Conservation (phyloP, 37 sponge, comb jelly and placozoan genomes). For the Theonella swinhoei region DNA sequence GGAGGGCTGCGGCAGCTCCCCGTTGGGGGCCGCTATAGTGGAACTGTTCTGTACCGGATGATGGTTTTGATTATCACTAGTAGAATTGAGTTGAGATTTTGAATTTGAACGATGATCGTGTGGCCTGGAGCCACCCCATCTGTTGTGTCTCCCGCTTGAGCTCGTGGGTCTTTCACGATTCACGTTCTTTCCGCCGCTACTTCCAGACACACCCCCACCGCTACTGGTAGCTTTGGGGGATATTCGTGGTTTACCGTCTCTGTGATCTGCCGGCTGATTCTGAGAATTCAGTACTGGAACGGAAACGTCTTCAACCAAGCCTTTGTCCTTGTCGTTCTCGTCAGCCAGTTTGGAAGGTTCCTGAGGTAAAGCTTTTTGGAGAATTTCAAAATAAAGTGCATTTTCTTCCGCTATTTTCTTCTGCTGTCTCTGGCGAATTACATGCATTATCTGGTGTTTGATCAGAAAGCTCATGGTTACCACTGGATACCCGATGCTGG, state of each 20-base stretch:
- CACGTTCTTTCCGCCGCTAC: background rate
- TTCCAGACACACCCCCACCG: no score
- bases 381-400: conserved; percentile 38
- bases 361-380: conserved; percentile 54
- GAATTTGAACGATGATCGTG: background rate
- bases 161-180: background rate
- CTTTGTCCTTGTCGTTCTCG: background rate
- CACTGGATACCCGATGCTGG: conserved; percentile 74
- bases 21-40: background rate
- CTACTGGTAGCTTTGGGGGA: background rate
- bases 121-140: background rate
- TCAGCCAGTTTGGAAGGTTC: conserved; percentile 20
- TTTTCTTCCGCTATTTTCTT: conserved; percentile 57
- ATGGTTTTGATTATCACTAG: background rate
- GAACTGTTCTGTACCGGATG: background rate
- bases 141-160: background rate
- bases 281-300: background rate
- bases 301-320: background rate
- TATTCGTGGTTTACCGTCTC: background rate
- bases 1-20: conserved; percentile 20
- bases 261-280: no score
- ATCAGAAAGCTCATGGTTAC: conserved; percentile 71
- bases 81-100: background rate
- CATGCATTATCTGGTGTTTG: conserved; percentile 63
- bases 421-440: conserved; percentile 62